Evolutionary conservation across 2,888 invertebrate genomes (phyloP), one percentile per base, ranked within the genome.

Genomic region (Tachina lurida): DNA sequence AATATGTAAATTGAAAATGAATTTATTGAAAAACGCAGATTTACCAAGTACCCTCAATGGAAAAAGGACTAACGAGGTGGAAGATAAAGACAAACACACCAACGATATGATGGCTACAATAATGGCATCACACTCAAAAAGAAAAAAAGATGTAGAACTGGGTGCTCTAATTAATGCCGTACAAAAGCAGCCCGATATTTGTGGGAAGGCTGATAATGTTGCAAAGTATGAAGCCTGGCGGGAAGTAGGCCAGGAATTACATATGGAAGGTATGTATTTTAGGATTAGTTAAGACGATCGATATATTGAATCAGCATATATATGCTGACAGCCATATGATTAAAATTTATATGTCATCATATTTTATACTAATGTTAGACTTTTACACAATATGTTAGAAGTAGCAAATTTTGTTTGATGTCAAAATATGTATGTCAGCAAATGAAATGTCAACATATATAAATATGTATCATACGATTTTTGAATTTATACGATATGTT

Each of bases 181-280:
- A 68, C 87, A 88, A 10, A 81, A 85, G 10, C 39, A 89, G 86
- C 88, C 89, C 0, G 31, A 82, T 1, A 87, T 88, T 67, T 89
- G 79, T 63, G 39, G 65, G 15, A 74, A 58, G 10, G 68, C 68
- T 1, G 71, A 65, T 17, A 82, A 71, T 1, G 1, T n/a, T 1
- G 70, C 86, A 8, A 90, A 89, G 70, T 84, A 74, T 3, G 56
- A 54, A 3, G 91, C 90, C 7, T 91, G 91, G 91, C 12, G 71
- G 13, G 68, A 70, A 10, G 87, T 90, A 0, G 88, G 90, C 31
- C 77, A 84, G 12, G 84, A 89, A 47, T 43, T 91, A 8, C 63
- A 86, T 15, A 71, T 88, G 12, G 56, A 86, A 45, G 88, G 90
- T 90, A 74, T 31, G 31, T 31, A 31, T 31, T 31, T 31, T 31